Conservation (phyloP, 1,140 invertebrate genomes). For the Drosophila ohnishii region DNA sequence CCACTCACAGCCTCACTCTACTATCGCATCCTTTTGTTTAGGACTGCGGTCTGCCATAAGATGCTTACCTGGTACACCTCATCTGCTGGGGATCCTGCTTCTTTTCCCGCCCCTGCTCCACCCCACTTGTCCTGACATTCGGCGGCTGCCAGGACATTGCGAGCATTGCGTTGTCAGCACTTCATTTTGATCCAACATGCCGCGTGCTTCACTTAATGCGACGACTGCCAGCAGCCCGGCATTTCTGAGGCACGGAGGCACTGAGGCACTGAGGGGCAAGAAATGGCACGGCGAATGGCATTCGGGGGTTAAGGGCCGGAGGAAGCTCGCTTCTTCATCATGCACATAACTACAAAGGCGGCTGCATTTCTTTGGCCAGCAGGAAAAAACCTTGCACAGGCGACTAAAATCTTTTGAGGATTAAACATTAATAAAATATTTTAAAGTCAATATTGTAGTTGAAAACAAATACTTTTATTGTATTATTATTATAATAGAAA, state of each 20-base stretch:
- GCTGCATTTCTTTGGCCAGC: conserved; percentile 45
- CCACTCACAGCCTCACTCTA: conserved; percentile 9
- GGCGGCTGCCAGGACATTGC: conserved; percentile 40
- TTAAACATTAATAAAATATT: not conserved
- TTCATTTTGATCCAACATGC: conserved; percentile 79
- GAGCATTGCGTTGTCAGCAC: conserved; percentile 74
- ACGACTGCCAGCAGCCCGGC: conserved; percentile 51
- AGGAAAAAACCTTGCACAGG: conserved; percentile 5
- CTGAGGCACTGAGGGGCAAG: conserved; percentile 4
- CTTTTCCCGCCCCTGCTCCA: not conserved
- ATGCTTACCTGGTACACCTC: conserved; percentile 64
- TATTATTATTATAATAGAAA: too few relatives aligned
- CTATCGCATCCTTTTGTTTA: conserved; percentile 63
- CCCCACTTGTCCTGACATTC: conserved; percentile 28
- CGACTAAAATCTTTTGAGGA: not conserved
- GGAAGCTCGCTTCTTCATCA: conserved; percentile 45
- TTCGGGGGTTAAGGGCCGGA: not conserved
- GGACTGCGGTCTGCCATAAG: conserved; percentile 64
- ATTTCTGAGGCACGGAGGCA: conserved; percentile 6
- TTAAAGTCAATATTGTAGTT: too few relatives aligned
- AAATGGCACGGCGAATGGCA: conserved; percentile 14
- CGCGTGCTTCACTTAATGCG: conserved; percentile 77
- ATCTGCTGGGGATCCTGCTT: not conserved
- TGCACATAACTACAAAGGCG: conserved; percentile 59
- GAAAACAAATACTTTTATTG: not conserved